Evolutionary conservation across 2,888 invertebrate genomes (phyloP).

Genomic region (Stenodera caucasica): DNA sequence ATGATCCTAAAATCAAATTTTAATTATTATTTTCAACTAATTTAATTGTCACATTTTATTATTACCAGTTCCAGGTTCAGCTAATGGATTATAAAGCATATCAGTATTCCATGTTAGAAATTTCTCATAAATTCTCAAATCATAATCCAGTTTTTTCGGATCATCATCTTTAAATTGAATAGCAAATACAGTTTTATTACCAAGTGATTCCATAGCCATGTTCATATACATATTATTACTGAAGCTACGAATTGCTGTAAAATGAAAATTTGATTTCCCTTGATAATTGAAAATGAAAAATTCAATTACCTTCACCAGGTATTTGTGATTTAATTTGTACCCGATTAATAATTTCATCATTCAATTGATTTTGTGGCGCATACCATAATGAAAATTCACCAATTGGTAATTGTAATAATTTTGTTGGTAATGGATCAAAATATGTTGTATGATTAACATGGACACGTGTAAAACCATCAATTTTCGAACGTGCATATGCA

Average conservation of each 20-base stretch:
- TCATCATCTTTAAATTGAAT: conserved; percentile 16
- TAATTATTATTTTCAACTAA: neutral
- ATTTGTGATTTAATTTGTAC: conserved; percentile 45
- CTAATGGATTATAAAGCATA: conserved; percentile 27
- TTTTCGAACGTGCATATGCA: conserved; percentile 49
- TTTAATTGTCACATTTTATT: conserved; percentile 10
- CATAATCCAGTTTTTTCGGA: conserved; percentile 42
- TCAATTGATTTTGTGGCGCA: conserved; percentile 44
- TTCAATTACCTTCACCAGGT: conserved; percentile 44
- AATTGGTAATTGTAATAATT: conserved; percentile 25
- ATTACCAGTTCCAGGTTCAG: conserved; percentile 27
- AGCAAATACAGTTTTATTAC: conserved; percentile 8
- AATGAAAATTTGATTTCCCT: conserved; percentile 8
- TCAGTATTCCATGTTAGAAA: conserved; percentile 41
- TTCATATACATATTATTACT: conserved; percentile 9
- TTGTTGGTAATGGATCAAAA: conserved; percentile 24
- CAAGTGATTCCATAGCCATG: neutral
- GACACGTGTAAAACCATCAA: conserved; percentile 45
- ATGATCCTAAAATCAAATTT: conserved; percentile 47
- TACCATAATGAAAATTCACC: conserved; percentile 40
- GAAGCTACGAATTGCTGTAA: neutral
- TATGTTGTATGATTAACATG: conserved; percentile 43
- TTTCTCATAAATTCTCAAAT: conserved; percentile 43
- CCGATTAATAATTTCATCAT: conserved; percentile 42
- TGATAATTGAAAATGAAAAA: conserved; percentile 9